Conservation (phyloP, 1,140 invertebrate species). For the Melanaphis sacchari region DNA sequence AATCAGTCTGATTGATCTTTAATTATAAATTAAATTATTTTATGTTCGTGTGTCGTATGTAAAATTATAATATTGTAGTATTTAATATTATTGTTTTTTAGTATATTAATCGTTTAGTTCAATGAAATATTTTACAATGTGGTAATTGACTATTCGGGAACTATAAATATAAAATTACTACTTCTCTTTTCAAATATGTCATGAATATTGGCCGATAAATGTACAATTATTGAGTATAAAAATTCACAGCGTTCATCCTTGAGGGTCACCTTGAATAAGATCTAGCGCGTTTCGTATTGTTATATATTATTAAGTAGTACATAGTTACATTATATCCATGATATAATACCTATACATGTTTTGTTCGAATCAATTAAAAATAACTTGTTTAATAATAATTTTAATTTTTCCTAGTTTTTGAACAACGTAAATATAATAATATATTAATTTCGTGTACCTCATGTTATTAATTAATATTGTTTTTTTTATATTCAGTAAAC, state of each 20-base stretch:
- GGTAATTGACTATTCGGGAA: not conserved
- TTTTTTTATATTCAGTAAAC: not conserved
- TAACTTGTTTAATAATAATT: not conserved
- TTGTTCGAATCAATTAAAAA: not conserved
- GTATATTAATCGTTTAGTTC: not conserved
- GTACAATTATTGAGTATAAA: not conserved
- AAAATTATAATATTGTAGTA: not conserved
- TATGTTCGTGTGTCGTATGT: not conserved
- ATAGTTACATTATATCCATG: not conserved
- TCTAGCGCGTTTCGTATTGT: not conserved
- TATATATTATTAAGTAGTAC: not conserved
- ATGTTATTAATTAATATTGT: not conserved
- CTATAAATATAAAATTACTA: not conserved
- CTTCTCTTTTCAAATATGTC: not conserved
- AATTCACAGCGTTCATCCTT: not conserved
- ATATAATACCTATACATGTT: not conserved
- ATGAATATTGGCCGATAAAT: not conserved
- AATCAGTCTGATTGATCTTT: not conserved
- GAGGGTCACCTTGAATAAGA: not conserved
- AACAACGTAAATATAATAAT: not conserved
- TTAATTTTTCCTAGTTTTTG: not conserved
- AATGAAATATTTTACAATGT: not conserved
- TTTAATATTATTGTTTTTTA: not conserved
- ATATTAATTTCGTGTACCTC: not conserved
- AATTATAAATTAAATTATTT: not conserved